Percentiles rank a stretch among this genome's conserved stretches.
Evolutionary conservation across 2,888 invertebrate genomes (phyloP).

Genomic region (Eulithis testata): DNA sequence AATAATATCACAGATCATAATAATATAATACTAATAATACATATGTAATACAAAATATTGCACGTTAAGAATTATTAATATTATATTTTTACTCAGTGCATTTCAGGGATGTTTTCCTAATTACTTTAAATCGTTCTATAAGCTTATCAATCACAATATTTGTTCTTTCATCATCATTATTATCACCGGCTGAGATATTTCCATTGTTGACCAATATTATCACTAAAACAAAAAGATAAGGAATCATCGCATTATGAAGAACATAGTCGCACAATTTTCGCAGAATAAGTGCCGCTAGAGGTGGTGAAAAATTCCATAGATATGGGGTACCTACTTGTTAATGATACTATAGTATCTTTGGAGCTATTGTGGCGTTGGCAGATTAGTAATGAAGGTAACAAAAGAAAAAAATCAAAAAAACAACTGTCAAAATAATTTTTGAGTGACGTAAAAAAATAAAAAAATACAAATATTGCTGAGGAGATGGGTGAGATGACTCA

Average conservation of each 20-base stretch:
- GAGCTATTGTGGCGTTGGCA: constrained; percentile 7
- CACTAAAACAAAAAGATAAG: constrained; percentile 12
- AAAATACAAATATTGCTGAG: too few relatives aligned
- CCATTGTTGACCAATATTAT: constrained; percentile 22
- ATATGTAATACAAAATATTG: too few relatives aligned
- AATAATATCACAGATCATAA: too few relatives aligned
- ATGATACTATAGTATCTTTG: neutral
- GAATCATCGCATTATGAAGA: neutral
- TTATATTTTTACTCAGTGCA: too few relatives aligned
- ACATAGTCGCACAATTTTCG: constrained; percentile 1
- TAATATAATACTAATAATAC: too few relatives aligned
- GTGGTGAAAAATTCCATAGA: too few relatives aligned
- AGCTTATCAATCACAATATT: neutral
- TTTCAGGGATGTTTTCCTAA: too few relatives aligned
- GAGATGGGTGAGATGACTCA: too few relatives aligned
- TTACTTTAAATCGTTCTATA: too few relatives aligned
- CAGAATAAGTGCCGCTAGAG: neutral
- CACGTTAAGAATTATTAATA: too few relatives aligned
- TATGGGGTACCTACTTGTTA: too few relatives aligned
- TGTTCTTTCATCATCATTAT: constrained; percentile 9
- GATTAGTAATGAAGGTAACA: constrained; percentile 29
- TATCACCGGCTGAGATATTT: constrained; percentile 8
- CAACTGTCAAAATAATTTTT: neutral
- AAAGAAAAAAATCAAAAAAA: constrained; percentile 32
- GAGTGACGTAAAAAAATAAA: neutral